These are phyloP conservation scores for Benthosema pterotum DNA, from an alignment of 2,797 vertebrate species.

Conservation along the genomic window DNA sequence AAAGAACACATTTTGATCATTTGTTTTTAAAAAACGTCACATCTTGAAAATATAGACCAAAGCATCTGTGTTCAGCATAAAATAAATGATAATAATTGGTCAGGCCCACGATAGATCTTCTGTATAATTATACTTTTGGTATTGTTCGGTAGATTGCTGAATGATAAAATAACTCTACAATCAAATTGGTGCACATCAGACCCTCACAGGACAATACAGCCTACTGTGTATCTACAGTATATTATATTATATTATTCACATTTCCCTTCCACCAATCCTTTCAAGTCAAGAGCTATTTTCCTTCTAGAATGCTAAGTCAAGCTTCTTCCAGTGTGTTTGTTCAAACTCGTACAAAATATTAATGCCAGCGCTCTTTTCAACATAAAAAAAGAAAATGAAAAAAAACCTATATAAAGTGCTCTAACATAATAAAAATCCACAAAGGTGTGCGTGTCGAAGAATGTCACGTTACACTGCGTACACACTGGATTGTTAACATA, in stretches of 20 bases:
- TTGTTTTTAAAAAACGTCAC: no score
- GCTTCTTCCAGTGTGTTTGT: not conserved
- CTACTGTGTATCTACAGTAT: no score
- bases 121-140: not conserved
- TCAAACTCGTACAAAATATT: not conserved
- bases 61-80: not conserved
- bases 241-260: not conserved
- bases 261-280: not conserved
- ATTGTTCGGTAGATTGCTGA: not conserved
- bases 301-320: not conserved
- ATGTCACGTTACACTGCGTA: not conserved
- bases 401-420: constrained; percentile 52
- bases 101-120: not conserved
- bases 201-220: not conserved
- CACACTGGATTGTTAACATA: not conserved
- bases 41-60: no score
- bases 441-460: not conserved
- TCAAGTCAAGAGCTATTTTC: not conserved
- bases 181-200: not conserved
- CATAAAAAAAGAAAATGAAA: constrained; percentile 26
- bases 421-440: constrained; percentile 19
- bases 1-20: no score
- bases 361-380: constrained; percentile 11
- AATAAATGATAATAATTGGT: no score
- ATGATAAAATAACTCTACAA: not conserved